A percentile compares a stretch with the other conserved stretches of the same genome.
Evolutionary conservation across 2,797 vertebrate genomes (phyloP).

Genomic region (Oryzias dopingdopingensis): DNA sequence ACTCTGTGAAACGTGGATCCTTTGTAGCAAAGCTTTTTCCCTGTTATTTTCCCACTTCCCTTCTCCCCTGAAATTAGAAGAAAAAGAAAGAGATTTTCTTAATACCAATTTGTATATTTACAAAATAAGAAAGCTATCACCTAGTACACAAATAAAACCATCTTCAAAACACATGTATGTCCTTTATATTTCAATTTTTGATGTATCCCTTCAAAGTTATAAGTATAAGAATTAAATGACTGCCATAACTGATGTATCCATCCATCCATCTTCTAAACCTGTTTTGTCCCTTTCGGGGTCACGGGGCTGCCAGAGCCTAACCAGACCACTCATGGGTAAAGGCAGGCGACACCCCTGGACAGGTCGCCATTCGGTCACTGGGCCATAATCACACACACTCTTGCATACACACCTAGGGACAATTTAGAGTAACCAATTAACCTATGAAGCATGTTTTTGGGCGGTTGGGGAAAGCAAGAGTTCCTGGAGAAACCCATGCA

Average conservation of each 20-base stretch:
- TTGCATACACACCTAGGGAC: too few relatives aligned
- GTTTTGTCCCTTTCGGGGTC: too few relatives aligned
- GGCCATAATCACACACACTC: too few relatives aligned
- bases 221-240: not conserved
- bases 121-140: conserved; percentile 22
- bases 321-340: too few relatives aligned
- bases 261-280: too few relatives aligned
- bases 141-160: conserved; percentile 6
- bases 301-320: too few relatives aligned
- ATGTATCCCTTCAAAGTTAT: not conserved
- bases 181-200: not conserved
- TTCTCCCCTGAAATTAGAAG: conserved; percentile 84
- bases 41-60: conserved; percentile 93
- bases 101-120: conserved; percentile 44
- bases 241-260: not conserved
- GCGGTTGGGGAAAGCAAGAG: too few relatives aligned
- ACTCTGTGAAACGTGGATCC: conserved; percentile 98
- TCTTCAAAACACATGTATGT: conserved; percentile 25
- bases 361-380: too few relatives aligned
- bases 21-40: conserved; percentile 97
- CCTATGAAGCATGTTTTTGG: too few relatives aligned
- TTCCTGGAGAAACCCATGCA: too few relatives aligned
- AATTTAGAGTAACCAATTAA: too few relatives aligned
- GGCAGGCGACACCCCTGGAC: too few relatives aligned
- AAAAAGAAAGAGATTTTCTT: conserved; percentile 22